phyloP scores from a whole-genome alignment of 2,797 vertebrate species.

The Sylvilagus floridanus region DNA sequence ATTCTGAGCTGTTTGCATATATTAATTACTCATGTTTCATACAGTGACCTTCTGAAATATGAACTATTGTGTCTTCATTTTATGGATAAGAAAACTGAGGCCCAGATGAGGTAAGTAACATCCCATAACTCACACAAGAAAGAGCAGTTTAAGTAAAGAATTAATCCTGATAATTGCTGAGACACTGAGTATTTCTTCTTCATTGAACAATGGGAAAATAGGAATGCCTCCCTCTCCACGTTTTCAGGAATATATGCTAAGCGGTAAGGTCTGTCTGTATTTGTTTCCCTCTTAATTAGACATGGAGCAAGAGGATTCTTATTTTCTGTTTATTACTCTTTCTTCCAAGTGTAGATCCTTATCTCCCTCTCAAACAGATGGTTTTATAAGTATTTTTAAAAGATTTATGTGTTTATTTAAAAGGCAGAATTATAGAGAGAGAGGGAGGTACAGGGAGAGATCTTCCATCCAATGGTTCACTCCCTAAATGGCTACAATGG shows the following conservation, averaged over 20 bases:
- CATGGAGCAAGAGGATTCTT: neutral
- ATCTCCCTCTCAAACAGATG: neutral
- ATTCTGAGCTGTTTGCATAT: neutral
- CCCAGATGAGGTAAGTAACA: neutral
- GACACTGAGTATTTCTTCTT: neutral
- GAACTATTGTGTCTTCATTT: neutral
- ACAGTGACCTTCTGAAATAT: neutral
- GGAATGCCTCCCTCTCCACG: neutral
- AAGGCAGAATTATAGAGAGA: too few species aligned
- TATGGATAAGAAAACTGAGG: neutral
- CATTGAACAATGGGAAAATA: neutral
- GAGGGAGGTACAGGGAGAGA: too few species aligned
- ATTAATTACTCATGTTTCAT: neutral
- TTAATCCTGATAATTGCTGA: neutral
- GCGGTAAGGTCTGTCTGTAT: neutral
- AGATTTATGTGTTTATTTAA: too few species aligned
- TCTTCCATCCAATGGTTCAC: too few species aligned
- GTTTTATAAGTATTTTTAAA: neutral
- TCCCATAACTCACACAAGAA: neutral
- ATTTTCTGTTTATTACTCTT: neutral
- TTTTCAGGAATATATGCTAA: neutral
- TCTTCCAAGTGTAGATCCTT: neutral
- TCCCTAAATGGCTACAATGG: too few species aligned
- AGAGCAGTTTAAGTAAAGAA: neutral
- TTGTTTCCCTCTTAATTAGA: neutral